Conservation (phyloP, 2,888 invertebrate genomes). For the Abscondita cerata region DNA sequence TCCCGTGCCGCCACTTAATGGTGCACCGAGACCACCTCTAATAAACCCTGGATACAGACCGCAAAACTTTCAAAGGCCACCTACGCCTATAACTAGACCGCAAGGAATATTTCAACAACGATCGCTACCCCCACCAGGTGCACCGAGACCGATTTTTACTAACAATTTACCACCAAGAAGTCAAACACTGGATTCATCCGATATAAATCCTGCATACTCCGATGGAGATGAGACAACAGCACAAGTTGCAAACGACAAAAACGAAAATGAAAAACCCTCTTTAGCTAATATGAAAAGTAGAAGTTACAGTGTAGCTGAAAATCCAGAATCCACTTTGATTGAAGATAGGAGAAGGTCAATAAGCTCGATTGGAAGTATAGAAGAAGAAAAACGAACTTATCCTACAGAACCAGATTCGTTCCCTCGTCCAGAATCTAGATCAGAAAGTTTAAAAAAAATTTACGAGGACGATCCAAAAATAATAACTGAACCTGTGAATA, state of each 20-base stretch:
- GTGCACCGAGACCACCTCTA: conserved; percentile 26
- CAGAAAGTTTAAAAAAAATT: conserved; percentile 49
- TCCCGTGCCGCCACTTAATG: conserved; percentile 13
- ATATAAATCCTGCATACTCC: conserved; percentile 56
- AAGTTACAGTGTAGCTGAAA: conserved; percentile 64
- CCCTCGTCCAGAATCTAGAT: conserved; percentile 49
- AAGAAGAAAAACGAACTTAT: conserved; percentile 50
- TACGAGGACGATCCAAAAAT: conserved; percentile 42
- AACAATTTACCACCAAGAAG: conserved; percentile 40
- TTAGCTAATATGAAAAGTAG: conserved; percentile 62
- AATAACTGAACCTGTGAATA: conserved; percentile 7
- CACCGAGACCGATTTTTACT: conserved; percentile 24
- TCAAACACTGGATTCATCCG: conserved; percentile 52
- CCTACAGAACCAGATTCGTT: conserved; percentile 29
- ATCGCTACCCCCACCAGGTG: conserved; percentile 58
- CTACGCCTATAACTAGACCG: conserved; percentile 41
- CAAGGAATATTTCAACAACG: conserved; percentile 59
- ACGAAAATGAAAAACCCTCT: conserved; percentile 42
- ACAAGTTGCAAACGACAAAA: conserved; percentile 53
- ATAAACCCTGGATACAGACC: conserved; percentile 29
- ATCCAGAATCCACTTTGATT: conserved; percentile 59
- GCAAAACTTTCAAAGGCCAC: conserved; percentile 42
- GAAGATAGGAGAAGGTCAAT: conserved; percentile 64
- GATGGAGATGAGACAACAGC: conserved; percentile 47
- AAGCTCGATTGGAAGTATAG: conserved; percentile 60